Percentiles rank a stretch among this genome's conserved stretches.
phyloP scores from a whole-genome alignment of 2,888 invertebrate genomes.

The Tribolium freemani region DNA sequence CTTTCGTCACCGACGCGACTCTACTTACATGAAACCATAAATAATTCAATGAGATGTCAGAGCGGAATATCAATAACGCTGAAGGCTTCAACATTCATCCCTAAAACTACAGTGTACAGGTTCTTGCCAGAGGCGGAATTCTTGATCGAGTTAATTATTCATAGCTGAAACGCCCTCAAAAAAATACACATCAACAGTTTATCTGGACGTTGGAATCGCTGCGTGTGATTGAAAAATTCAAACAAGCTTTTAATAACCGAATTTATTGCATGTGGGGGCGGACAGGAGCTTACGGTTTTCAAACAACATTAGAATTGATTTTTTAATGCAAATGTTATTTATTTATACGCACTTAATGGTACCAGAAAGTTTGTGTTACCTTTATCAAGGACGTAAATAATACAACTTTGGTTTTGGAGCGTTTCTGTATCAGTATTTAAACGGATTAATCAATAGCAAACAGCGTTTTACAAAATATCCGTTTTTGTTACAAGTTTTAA shows the following conservation, averaged over 20 bases:
- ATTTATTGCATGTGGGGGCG: conserved; percentile 16
- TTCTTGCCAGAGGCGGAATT: conserved; percentile 16
- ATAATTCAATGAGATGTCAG: conserved; percentile 28
- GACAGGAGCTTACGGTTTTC: neutral
- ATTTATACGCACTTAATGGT: neutral
- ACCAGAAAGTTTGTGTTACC: too few relatives aligned
- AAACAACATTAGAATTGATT: neutral
- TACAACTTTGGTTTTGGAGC: too few relatives aligned
- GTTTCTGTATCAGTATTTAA: too few relatives aligned
- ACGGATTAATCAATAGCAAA: too few relatives aligned
- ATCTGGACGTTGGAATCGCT: conserved; percentile 24
- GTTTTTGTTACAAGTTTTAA: too few relatives aligned
- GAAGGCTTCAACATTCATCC: conserved; percentile 14
- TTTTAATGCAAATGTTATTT: neutral
- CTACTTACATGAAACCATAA: conserved; percentile 1
- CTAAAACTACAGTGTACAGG: neutral
- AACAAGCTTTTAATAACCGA: conserved; percentile 9
- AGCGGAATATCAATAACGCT: conserved; percentile 29
- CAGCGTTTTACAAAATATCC: too few relatives aligned
- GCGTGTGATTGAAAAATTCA: conserved; percentile 5
- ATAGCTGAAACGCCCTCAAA: conserved; percentile 42
- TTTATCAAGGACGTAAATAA: too few relatives aligned
- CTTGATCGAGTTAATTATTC: conserved; percentile 50
- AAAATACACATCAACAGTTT: conserved; percentile 28
- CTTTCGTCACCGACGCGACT: conserved; percentile 8